Evolutionary conservation across 2,797 vertebrate genomes (phyloP).

Genomic region (Microchirus variegatus): DNA sequence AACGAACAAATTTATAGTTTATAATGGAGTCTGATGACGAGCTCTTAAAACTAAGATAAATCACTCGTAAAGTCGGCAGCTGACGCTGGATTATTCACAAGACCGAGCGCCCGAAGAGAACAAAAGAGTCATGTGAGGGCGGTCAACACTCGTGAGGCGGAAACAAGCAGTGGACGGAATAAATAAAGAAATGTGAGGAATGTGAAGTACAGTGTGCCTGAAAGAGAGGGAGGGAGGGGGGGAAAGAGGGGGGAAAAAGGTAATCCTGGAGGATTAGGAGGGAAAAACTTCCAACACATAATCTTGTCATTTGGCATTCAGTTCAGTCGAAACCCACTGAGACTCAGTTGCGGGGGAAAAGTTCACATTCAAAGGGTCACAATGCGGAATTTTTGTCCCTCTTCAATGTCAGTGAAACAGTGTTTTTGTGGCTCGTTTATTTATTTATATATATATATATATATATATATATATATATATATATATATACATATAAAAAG

Average conservation of each 20-base stretch:
- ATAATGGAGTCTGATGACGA: too few relatives aligned
- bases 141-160: constrained; percentile 29
- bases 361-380: not conserved
- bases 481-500: too few relatives aligned
- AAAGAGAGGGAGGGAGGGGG: not conserved
- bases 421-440: constrained; percentile 4
- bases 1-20: too few relatives aligned
- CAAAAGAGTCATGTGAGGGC: constrained; percentile 57
- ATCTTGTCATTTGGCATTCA: constrained; percentile 63
- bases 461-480: too few relatives aligned
- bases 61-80: too few relatives aligned
- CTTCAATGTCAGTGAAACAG: not conserved
- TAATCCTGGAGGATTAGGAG: constrained; percentile 68
- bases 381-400: not conserved
- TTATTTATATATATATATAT: too few relatives aligned
- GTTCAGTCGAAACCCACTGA: constrained; percentile 31
- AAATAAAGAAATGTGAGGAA: constrained; percentile 44
- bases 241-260: constrained; percentile 6
- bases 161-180: constrained; percentile 12
- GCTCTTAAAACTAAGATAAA: too few relatives aligned
- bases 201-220: constrained; percentile 4
- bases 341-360: constrained; percentile 9
- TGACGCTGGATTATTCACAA: constrained; percentile 36
- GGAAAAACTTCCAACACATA: constrained; percentile 53
- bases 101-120: constrained; percentile 12